These are phyloP conservation scores for Folsomia manolachei DNA, from an alignment of 2,888 invertebrate genomes.

Conservation along the genomic window DNA sequence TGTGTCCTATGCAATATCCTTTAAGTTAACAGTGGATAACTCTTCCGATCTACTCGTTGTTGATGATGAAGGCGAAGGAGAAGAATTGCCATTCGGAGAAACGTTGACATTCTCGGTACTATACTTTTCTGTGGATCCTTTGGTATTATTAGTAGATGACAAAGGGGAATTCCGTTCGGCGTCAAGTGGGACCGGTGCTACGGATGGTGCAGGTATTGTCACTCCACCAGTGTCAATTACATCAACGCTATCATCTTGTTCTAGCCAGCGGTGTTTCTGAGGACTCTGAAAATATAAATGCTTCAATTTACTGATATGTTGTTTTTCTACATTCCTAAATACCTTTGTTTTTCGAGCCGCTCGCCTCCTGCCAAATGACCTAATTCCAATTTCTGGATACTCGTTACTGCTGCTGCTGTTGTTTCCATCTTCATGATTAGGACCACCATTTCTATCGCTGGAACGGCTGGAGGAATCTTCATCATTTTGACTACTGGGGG, in stretches of 20 bases:
- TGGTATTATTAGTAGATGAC: no score
- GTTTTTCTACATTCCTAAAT: not conserved
- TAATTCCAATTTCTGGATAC: constrained; percentile 1
- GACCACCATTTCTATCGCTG: not conserved
- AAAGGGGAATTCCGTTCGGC: constrained; percentile 45
- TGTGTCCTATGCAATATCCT: not conserved
- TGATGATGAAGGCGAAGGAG: not conserved
- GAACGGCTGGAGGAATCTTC: no score
- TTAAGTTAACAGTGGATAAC: not conserved
- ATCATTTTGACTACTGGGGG: not conserved
- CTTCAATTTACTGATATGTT: not conserved
- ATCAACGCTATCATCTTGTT: constrained; percentile 14
- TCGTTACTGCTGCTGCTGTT: not conserved
- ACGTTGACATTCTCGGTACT: no score
- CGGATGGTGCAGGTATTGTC: constrained; percentile 58
- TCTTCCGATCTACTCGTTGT: not conserved
- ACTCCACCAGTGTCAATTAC: constrained; percentile 60
- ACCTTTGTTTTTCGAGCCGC: not conserved
- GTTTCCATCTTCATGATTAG: not conserved
- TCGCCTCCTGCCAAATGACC: not conserved
- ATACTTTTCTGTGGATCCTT: no score
- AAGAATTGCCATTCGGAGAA: not conserved
- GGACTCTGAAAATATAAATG: not conserved
- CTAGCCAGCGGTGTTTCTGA: constrained; percentile 5
- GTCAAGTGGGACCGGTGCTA: not conserved